Evolutionary conservation across 2,113 vertebrate genomes (phyloP).

Genomic region (Cryptotis parvus): DNA sequence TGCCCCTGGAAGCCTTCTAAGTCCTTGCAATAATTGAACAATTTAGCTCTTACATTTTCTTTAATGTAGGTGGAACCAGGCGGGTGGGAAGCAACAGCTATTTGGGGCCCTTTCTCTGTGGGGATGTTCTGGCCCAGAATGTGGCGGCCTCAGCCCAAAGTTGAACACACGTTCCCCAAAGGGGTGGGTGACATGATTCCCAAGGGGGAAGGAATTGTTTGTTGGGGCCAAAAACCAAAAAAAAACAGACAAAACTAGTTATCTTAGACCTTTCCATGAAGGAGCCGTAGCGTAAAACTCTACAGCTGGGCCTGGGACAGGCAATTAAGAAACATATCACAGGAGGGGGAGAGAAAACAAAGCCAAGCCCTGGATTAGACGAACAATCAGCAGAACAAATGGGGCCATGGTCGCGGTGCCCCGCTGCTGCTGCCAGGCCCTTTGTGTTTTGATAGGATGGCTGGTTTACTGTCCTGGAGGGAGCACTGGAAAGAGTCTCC

Average conservation of each 20-base stretch:
- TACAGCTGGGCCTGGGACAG: not conserved
- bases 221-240: not conserved
- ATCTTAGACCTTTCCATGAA: not conserved
- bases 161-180: not conserved
- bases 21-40: not conserved
- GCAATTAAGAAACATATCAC: not conserved
- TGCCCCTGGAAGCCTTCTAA: not conserved
- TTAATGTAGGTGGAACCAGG: not conserved
- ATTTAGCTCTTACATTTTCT: constrained; percentile 20
- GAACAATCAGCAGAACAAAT: too few species aligned
- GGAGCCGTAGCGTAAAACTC: not conserved
- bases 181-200: fast-evolving
- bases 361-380: not conserved
- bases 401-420: too few species aligned
- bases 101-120: not conserved
- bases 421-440: not conserved
- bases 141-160: not conserved
- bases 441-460: not conserved
- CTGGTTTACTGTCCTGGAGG: not conserved
- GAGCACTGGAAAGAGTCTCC: not conserved
- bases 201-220: not conserved
- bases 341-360: too few species aligned
- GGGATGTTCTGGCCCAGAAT: not conserved
- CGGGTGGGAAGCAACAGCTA: not conserved
- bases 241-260: not conserved